A percentile compares a stretch with the other conserved stretches of the same genome.
These are phyloP conservation scores for Micromesistius poutassou DNA, from an alignment of 2,797 vertebrate genomes.

Conservation along the genomic window DNA sequence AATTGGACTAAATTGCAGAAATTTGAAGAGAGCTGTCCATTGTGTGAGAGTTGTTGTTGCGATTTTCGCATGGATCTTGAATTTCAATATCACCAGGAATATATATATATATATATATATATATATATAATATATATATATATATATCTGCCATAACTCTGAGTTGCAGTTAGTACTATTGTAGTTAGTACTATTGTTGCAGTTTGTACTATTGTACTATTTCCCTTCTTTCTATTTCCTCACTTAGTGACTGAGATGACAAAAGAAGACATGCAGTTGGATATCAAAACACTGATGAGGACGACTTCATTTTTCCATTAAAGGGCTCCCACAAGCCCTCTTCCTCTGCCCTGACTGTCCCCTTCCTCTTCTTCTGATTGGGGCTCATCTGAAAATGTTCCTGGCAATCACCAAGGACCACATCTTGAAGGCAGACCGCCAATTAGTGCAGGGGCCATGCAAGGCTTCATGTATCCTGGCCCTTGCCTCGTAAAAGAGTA, in stretches of 20 bases:
- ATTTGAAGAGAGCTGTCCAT: not conserved
- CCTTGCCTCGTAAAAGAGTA: not conserved
- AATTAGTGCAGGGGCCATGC: not conserved
- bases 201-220: not conserved
- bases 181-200: not conserved
- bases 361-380: not conserved
- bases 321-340: too few species aligned
- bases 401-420: not conserved
- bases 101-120: not conserved
- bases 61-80: not conserved
- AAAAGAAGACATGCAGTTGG: not conserved
- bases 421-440: not conserved
- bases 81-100: not conserved
- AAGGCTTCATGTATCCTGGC: not conserved
- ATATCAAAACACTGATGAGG: not conserved
- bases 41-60: not conserved
- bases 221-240: not conserved
- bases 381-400: not conserved
- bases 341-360: too few species aligned
- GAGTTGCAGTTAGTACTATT: not conserved
- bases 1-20: not conserved
- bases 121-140: not conserved
- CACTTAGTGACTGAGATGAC: not conserved
- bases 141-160: not conserved
- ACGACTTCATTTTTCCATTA: not conserved